These are phyloP conservation scores for Datnioides undecimradiatus DNA, from an alignment of 2,113 vertebrate species.

Conservation along the genomic window DNA sequence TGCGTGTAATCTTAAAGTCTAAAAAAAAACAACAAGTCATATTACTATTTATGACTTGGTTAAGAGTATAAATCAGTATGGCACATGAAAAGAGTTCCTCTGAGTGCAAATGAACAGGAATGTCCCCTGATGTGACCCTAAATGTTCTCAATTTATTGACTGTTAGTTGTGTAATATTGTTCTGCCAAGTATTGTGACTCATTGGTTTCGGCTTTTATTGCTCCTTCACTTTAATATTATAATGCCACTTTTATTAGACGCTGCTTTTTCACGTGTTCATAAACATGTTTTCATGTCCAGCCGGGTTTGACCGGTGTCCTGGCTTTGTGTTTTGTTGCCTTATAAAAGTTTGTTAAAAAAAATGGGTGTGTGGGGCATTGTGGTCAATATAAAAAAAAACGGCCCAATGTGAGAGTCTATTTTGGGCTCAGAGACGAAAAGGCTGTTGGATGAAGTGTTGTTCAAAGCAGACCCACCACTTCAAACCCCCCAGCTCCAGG, in stretches of 20 bases:
- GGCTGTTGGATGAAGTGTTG: constrained; percentile 33
- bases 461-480: constrained; percentile 47
- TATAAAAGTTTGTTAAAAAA: constrained; percentile 51
- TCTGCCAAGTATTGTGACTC: constrained; percentile 41
- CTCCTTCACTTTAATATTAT: constrained; percentile 36
- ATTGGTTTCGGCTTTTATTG: constrained; percentile 43
- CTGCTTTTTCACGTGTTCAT: constrained; percentile 44
- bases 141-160: constrained; percentile 27
- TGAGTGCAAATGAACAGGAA: constrained; percentile 1
- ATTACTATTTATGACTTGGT: background rate
- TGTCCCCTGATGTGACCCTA: constrained; percentile 26
- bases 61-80: constrained; percentile 5
- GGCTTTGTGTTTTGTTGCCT: constrained; percentile 31
- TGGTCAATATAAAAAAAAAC: constrained; percentile 46
- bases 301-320: constrained; percentile 15
- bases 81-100: constrained; percentile 1
- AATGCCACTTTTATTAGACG: constrained; percentile 35
- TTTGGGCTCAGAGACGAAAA: constrained; percentile 50
- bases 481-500: constrained; percentile 15
- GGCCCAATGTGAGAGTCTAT: constrained; percentile 43
- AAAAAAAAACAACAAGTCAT: background rate
- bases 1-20: constrained; percentile 1
- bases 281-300: constrained; percentile 47
- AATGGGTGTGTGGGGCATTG: constrained; percentile 58
- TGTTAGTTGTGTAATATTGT: constrained; percentile 27